Evolutionary conservation across 2,113 vertebrate genomes (phyloP), one percentile per base, ranked within the genome.

Genomic region (Cryptotis parvus): DNA sequence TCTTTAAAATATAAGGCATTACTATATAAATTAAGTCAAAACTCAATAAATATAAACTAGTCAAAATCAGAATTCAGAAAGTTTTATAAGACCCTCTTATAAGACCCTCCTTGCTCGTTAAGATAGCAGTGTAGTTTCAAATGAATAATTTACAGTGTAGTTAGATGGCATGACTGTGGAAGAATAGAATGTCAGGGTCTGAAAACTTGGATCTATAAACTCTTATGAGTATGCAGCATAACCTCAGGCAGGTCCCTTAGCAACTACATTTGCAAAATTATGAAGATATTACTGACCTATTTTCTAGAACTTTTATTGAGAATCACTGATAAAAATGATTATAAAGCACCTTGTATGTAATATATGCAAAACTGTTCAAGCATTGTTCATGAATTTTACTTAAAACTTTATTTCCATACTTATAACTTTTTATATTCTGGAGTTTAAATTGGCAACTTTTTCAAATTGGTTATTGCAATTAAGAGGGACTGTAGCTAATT

Each of bases 91-190:
- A 89, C 9, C 31, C 3, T 84, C 37, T 93, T 91, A 66, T 84
- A 85, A 75, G 11, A 89, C 9, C 31, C 3, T 84, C 37, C 78
- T 84, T 87, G 69, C 90, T 95, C 78, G 90, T 94, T 92, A 94
- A 90, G 35, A 37, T 89, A 49, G 14, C 45, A 49, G 45, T 9
- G 9, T 49, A 29, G 31, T 76, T 95, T 89, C 78, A 85, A 68
- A 96, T 94, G 41, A 95, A 85, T 94, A 93, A 94, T 94, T 95
- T 84, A 94, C 6, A 79, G 43, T 74, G 39, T 15, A 81, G 79
- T 63, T 24, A 72, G 74, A 39, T 1, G 0, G 15, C 77, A 6
- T 66, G 58, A 70, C 12, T 84, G 2, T 88, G 37, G 66, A 55
- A 87, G 88, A 85, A 35, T 11, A 90, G 75, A 85, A 72, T 83